Evolutionary conservation across 2,113 vertebrate species (phyloP).

Genomic region (Paradoxurus hermaphroditus): DNA sequence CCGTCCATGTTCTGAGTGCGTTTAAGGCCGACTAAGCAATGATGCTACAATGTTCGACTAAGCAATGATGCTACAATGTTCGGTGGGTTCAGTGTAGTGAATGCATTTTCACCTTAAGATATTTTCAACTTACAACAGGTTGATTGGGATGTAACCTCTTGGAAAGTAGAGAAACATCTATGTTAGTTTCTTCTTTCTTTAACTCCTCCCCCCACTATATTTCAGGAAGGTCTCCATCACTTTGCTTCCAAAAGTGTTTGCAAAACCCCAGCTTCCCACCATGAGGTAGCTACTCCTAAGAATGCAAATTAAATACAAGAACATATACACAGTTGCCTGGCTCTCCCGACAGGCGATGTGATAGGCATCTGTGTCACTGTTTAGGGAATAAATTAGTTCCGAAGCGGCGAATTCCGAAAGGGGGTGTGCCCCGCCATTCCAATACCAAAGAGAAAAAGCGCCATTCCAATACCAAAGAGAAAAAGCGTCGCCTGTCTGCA

Average conservation of each 20-base stretch:
- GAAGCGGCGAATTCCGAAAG: not conserved
- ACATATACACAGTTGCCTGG: not conserved
- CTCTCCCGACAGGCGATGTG: not conserved
- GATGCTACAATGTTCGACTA: not conserved
- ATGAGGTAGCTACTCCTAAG: not conserved
- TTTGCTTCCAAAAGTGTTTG: not conserved
- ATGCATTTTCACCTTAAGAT: not conserved
- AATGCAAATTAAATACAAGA: not conserved
- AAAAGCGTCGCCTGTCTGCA: too few species aligned
- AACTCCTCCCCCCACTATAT: not conserved
- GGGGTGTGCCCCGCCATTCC: not conserved
- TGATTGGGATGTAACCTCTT: not conserved
- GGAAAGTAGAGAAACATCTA: not conserved
- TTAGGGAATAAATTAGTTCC: not conserved
- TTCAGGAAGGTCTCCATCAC: not conserved
- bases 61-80: not conserved
- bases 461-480: not conserved
- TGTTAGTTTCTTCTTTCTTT: not conserved
- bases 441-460: not conserved
- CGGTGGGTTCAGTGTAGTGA: not conserved
- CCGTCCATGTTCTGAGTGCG: not conserved
- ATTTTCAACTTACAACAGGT: not conserved
- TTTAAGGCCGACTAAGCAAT: not conserved
- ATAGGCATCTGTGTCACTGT: not conserved
- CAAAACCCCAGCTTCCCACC: not conserved